Evolutionary conservation across 2,797 vertebrate species (phyloP).

Genomic region (Poecilia velifera): DNA sequence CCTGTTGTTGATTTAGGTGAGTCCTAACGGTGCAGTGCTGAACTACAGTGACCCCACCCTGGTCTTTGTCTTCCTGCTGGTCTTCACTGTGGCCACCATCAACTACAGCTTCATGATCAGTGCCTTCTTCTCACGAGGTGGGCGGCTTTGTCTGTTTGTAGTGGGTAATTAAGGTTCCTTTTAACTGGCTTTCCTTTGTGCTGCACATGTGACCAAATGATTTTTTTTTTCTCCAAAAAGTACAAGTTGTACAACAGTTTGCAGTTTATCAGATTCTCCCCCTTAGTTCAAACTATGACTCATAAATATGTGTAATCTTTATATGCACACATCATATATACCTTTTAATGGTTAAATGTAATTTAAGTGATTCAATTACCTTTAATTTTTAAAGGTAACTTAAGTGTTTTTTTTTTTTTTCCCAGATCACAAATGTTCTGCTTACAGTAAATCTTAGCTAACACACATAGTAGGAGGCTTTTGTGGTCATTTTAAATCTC

Average conservation of each 20-base stretch:
- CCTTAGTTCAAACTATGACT: slow-evolving; percentile 1
- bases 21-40: slow-evolving; percentile 89
- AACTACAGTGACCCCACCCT: slow-evolving; percentile 90
- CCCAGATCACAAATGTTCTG: not conserved
- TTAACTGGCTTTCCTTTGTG: not conserved
- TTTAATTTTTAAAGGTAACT: too few species aligned
- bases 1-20: slow-evolving; percentile 81
- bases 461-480: not conserved
- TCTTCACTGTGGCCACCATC: slow-evolving; percentile 90
- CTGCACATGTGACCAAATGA: not conserved
- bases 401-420: not conserved
- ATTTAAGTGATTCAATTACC: too few species aligned
- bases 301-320: too few species aligned
- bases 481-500: slow-evolving; percentile 6
- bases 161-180: not conserved
- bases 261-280: slow-evolving; percentile 2
- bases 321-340: too few species aligned
- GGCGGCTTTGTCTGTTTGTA: slow-evolving; percentile 3
- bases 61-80: slow-evolving; percentile 89
- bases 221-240: not conserved
- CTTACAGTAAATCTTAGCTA: slow-evolving; percentile 1
- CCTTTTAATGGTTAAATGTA: too few species aligned
- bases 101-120: slow-evolving; percentile 99
- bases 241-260: not conserved
- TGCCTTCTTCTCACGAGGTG: slow-evolving; percentile 93